A percentile compares a stretch with the other conserved stretches of the same genome.
Conservation (phyloP, 2,113 vertebrate species). For the Prochilodus magdalenae region DNA sequence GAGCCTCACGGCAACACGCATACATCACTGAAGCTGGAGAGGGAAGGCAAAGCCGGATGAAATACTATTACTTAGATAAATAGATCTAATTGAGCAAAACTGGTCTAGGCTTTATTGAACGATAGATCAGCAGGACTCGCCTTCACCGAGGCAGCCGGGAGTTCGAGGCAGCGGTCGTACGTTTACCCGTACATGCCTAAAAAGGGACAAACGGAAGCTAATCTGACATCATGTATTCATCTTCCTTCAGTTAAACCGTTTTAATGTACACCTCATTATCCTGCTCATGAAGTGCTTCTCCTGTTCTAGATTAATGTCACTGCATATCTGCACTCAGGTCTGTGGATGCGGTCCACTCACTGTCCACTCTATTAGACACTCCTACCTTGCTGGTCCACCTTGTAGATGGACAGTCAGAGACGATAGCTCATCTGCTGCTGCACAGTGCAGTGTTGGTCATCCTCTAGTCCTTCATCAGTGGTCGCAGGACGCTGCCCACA, state of each 20-base stretch:
- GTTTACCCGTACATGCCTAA: not conserved
- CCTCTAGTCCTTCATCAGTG: too few species aligned
- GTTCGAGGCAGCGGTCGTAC: slow-evolving; percentile 17
- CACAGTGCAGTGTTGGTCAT: too few species aligned
- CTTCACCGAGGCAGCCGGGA: not conserved
- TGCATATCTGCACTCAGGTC: too few species aligned
- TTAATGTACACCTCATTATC: too few species aligned
- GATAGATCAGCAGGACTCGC: slow-evolving; percentile 52
- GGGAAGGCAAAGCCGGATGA: slow-evolving; percentile 37
- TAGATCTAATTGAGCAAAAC: slow-evolving; percentile 64
- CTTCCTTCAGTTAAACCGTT: not conserved
- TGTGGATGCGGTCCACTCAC: too few species aligned
- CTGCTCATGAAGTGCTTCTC: too few species aligned
- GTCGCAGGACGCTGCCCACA: too few species aligned
- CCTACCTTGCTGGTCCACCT: too few species aligned
- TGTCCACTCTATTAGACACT: too few species aligned
- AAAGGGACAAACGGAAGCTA: slow-evolving; percentile 3
- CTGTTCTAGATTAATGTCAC: too few species aligned
- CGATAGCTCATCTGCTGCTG: too few species aligned
- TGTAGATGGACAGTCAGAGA: too few species aligned
- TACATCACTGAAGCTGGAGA: slow-evolving; percentile 38
- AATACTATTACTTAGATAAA: slow-evolving; percentile 61
- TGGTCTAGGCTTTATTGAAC: slow-evolving; percentile 56
- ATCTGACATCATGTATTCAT: not conserved
- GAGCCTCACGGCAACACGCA: slow-evolving; percentile 39